Evolutionary conservation across 2,888 invertebrate genomes (phyloP).

Genomic region (Himalopsyche tibetana): DNA sequence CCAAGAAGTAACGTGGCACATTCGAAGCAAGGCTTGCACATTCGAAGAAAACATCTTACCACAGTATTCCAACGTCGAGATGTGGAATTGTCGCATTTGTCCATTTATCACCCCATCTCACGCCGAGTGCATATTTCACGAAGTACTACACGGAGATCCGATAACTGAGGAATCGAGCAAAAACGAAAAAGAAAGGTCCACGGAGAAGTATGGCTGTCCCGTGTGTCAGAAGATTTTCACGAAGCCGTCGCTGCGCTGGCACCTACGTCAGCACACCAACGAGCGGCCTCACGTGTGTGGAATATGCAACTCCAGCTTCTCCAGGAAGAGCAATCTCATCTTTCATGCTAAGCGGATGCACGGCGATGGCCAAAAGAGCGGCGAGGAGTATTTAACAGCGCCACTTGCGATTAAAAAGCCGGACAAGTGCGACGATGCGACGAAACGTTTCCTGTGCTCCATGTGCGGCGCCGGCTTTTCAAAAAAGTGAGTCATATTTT

Average conservation of each 20-base stretch:
- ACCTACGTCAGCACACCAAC: slow-evolving; percentile 84
- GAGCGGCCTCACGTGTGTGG: slow-evolving; percentile 84
- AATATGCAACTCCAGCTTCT: slow-evolving; percentile 81
- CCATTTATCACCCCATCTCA: slow-evolving; percentile 80
- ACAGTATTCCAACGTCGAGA: slow-evolving; percentile 60
- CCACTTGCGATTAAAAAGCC: background rate
- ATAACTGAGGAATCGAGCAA: slow-evolving; percentile 68
- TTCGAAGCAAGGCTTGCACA: slow-evolving; percentile 79
- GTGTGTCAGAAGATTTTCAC: slow-evolving; percentile 81
- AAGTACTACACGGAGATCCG: slow-evolving; percentile 80
- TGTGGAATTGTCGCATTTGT: slow-evolving; percentile 80
- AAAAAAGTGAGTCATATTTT: slow-evolving; percentile 64
- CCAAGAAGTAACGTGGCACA: slow-evolving; percentile 86
- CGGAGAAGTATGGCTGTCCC: slow-evolving; percentile 80
- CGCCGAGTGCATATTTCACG: slow-evolving; percentile 85
- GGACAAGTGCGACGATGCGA: background rate
- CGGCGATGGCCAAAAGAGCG: slow-evolving; percentile 41
- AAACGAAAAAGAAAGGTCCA: slow-evolving; percentile 68
- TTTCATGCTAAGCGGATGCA: slow-evolving; percentile 79
- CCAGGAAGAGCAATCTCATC: slow-evolving; percentile 80
- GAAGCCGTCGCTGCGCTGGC: slow-evolving; percentile 82
- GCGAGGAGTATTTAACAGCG: slow-evolving; percentile 16
- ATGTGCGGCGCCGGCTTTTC: slow-evolving; percentile 62
- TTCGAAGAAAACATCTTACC: slow-evolving; percentile 68
- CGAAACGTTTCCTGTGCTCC: slow-evolving; percentile 68